A percentile compares a stretch with the other conserved stretches of the same genome.
These are phyloP conservation scores for Drosophila rufa DNA, from an alignment of 1,140 invertebrate genomes.

Conservation along the genomic window DNA sequence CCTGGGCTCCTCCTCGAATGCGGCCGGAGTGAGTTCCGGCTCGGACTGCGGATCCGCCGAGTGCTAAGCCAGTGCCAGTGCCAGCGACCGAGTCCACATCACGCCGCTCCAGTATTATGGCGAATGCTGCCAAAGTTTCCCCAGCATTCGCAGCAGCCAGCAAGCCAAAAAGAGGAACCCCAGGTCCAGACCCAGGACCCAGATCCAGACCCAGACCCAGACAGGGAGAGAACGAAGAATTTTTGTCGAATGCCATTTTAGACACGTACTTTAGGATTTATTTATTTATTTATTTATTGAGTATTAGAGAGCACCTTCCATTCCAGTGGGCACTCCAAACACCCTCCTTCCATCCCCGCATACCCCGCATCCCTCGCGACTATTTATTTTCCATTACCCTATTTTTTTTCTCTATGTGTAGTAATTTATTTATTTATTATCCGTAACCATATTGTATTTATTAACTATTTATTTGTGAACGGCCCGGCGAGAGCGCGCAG, in stretches of 20 bases:
- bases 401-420: constrained; percentile 35
- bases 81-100: neutral
- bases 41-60: constrained; percentile 29
- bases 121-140: neutral
- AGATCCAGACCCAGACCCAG: constrained; percentile 18
- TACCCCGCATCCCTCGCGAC: neutral
- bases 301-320: constrained; percentile 35
- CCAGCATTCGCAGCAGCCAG: constrained; percentile 5
- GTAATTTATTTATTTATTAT: constrained; percentile 58
- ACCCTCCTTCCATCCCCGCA: neutral
- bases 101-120: constrained; percentile 18
- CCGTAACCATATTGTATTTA: constrained; percentile 18
- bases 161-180: constrained; percentile 26
- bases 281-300: constrained; percentile 60
- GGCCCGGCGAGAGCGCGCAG: neutral
- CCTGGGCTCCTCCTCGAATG: constrained; percentile 1
- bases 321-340: constrained; percentile 11
- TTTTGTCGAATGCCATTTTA: constrained; percentile 78
- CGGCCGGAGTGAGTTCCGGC: constrained; percentile 1
- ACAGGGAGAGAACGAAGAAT: constrained; percentile 46
- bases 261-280: constrained; percentile 60
- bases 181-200: neutral
- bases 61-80: constrained; percentile 8
- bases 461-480: constrained; percentile 41
- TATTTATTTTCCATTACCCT: constrained; percentile 45